These are phyloP conservation scores for Bombus vancouverensis DNA, from an alignment of 1,140 invertebrate species.

Conservation along the genomic window DNA sequence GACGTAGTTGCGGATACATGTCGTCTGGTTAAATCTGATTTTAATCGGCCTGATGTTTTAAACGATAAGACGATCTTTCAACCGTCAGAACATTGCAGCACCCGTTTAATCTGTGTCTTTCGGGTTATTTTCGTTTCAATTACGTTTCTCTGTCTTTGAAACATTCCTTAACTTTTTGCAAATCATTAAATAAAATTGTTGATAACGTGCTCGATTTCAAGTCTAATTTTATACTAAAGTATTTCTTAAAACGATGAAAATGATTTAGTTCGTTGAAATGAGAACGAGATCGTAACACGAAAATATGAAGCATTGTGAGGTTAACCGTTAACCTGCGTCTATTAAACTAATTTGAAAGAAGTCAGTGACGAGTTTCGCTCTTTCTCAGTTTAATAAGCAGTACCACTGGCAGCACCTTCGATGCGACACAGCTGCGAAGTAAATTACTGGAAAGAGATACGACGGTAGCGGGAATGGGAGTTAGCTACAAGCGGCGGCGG, in stretches of 20 bases:
- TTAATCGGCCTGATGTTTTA: conserved; percentile 46
- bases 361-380: conserved; percentile 33
- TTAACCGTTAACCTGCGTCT: conserved; percentile 19
- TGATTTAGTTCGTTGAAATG: background rate
- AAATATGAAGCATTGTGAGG: background rate
- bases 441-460: conserved; percentile 66
- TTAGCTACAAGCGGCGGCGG: conserved; percentile 25
- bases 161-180: background rate
- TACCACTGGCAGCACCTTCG: conserved; percentile 50
- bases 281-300: background rate
- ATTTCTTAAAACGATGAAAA: background rate
- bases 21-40: conserved; percentile 18
- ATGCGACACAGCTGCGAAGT: conserved; percentile 63
- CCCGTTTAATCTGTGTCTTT: background rate
- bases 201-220: background rate
- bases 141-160: too few species aligned
- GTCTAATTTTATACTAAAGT: background rate
- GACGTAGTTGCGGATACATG: conserved; percentile 28
- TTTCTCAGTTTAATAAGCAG: conserved; percentile 57
- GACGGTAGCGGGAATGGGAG: conserved; percentile 12
- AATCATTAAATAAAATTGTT: background rate
- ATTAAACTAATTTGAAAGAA: conserved; percentile 45
- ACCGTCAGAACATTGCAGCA: conserved; percentile 26
- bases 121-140: too few species aligned
- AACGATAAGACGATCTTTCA: conserved; percentile 47